Evolutionary conservation across 1,140 invertebrate genomes (phyloP), one percentile per base, ranked within the genome.

Genomic region (Brachionus rubens): DNA sequence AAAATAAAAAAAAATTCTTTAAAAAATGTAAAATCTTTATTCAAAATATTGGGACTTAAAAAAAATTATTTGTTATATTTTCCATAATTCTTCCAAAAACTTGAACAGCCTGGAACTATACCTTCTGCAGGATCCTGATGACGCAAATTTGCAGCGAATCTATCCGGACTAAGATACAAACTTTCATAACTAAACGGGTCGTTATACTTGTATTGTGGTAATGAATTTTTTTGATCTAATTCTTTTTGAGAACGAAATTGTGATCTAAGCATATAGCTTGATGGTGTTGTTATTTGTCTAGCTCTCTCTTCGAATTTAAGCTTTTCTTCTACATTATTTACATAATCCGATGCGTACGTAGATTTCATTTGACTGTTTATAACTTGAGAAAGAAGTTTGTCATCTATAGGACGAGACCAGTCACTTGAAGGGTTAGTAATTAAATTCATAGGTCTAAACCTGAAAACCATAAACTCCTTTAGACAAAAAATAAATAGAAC

Each of bases 291-390:
- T 65, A 26, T 43, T 36, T 65, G 59, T 65, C 59, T 46, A 14
- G 59, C 59, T 65, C 40, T 24, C 14, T 72, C 46, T 72, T 72
- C 68, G 50, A 40, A 72, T 30, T 50, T 72, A 9, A 33, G 28
- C 24, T 72, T 72, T 7, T 50, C 46, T 41, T 72, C 68, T 33
- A 72, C 68, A 72, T 72, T 72, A 41, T 72, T 72, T 54, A 72
- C 46, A 72, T 72, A 72, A 36, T 72, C 68, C 40, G 30, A 50
- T 0, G 46, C 24, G 30, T 72, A 72, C 9, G 68, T 72, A 10
- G 68, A 72, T 50, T 72, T 72, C 68, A 72, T 72, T 72, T 72
- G 68, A 19, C 41, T 72, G 7, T 33, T 40, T 36, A 72, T 72
- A 10, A 72, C 50, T 40, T 50, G 50, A 21, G 46, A 54, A 21